Percentiles rank a stretch among this genome's conserved stretches.
Conservation (phyloP, 2,113 vertebrate genomes). For the Ciconia stormi region DNA sequence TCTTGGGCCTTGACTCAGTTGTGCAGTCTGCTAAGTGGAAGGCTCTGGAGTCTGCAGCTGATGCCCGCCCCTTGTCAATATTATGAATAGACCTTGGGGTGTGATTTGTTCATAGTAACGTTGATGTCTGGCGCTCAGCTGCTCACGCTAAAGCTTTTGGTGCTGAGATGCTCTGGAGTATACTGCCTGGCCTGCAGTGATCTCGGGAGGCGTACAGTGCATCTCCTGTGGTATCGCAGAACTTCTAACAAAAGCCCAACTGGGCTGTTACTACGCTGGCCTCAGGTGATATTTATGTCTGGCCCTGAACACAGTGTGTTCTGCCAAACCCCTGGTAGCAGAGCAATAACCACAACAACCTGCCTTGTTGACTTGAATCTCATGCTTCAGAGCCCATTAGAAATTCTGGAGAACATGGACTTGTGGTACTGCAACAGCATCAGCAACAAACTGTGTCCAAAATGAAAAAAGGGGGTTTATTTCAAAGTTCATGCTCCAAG, state of each 20-base stretch:
- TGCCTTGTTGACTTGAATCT: not conserved
- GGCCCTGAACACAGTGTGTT: not conserved
- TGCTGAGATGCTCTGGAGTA: not conserved
- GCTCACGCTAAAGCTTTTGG: not conserved
- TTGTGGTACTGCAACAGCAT: not conserved
- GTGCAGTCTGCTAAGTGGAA: accelerated
- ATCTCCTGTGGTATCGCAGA: not conserved
- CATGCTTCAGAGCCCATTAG: not conserved
- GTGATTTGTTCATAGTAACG: accelerated
- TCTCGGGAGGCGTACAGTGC: not conserved
- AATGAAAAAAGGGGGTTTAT: not conserved
- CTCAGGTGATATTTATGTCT: not conserved
- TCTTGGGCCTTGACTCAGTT: not conserved
- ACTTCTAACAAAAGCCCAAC: not conserved
- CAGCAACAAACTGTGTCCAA: not conserved
- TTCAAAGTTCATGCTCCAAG: not conserved
- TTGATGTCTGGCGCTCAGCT: not conserved
- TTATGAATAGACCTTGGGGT: not conserved
- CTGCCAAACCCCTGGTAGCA: not conserved
- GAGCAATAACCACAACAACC: not conserved
- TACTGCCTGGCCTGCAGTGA: not conserved
- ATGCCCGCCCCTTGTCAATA: not conserved
- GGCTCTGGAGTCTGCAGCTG: not conserved
- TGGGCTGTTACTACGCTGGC: not conserved
- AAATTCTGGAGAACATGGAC: not conserved